These are phyloP conservation scores for Drosophila subobscura DNA, from an alignment of 1,140 invertebrate species.

Conservation along the genomic window DNA sequence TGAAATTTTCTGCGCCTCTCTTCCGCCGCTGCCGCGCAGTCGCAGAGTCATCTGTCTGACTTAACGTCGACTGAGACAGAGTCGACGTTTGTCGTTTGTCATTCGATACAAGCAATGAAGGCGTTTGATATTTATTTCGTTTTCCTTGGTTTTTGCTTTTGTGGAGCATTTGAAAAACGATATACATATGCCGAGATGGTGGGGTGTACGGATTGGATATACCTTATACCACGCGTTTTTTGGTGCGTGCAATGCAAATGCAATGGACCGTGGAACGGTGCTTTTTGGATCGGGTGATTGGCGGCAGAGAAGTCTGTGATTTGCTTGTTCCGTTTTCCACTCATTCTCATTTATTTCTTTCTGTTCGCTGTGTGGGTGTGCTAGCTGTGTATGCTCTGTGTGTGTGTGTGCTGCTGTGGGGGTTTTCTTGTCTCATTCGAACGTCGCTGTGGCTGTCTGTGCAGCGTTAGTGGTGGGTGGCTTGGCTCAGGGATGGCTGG, in stretches of 20 bases:
- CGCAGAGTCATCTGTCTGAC: slow-evolving; percentile 64
- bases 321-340: slow-evolving; percentile 9
- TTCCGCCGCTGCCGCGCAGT: slow-evolving; percentile 23
- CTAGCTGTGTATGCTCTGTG: slow-evolving; percentile 10
- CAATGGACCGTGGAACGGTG: slow-evolving; percentile 55
- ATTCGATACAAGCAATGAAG: slow-evolving; percentile 67
- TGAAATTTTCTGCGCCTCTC: slow-evolving; percentile 45
- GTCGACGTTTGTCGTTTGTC: slow-evolving; percentile 67
- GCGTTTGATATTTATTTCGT: slow-evolving; percentile 56
- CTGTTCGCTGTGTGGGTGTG: slow-evolving; percentile 35
- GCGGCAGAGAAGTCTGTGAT: slow-evolving; percentile 23
- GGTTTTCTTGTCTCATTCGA: slow-evolving; percentile 13
- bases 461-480: slow-evolving; percentile 18
- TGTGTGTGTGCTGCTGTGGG: slow-evolving; percentile 31
- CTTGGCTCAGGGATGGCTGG: not conserved
- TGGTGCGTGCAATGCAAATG: slow-evolving; percentile 76
- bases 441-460: slow-evolving; percentile 12
- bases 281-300: slow-evolving; percentile 17
- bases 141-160: slow-evolving; percentile 24
- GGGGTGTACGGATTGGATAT: not conserved
- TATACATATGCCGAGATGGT: slow-evolving; percentile 38
- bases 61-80: slow-evolving; percentile 42
- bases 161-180: slow-evolving; percentile 64
- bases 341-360: slow-evolving; percentile 8
- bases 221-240: slow-evolving; percentile 60